Evolutionary conservation across 2,797 vertebrate species (phyloP), one percentile per base, ranked within the genome.

Genomic region (Gadopsis marmoratus): DNA sequence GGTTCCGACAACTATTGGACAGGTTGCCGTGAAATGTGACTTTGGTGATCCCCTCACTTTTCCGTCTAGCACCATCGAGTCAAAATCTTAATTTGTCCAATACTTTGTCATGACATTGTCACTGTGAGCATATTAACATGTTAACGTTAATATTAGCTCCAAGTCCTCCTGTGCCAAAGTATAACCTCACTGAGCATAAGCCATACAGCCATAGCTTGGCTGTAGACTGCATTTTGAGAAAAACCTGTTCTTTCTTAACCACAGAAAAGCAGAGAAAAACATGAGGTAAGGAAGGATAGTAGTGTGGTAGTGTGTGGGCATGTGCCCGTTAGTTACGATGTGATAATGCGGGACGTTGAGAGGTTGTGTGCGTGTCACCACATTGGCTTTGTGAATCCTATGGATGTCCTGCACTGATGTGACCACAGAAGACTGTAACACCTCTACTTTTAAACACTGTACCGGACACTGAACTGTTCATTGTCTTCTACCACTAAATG

Each of bases 321-420:
- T 58, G 33, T 68, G 53, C 9, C 14, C 58, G 64, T 60, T 56
- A 48, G 70, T 69, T 66, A 68, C 2, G 0, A 50, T 43, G 19
- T 45, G 66, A 79, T 63, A 64, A 71, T 67, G 37, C 66, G 23
- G 51, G 58, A 35, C 61, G 29, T 56, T 67, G n/a, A 54, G 45
- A 67, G 53, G 71, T 53, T 59, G 26, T 48, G 26, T 37, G 41
- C 33, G 53, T 60, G 76, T 77, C 80, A 72, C 33, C 55, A 33
- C 14, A 73, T 51, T 63, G 74, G 62, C 51, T 79, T 53, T 71
- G 53, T 78, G 51, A 77, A 75, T 17, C 75, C 58, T 53, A 72
- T 45, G 65, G 74, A 76, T 9, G 2, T 68, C 53, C 29, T 71
- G 61, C 4, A 4, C 6, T 50, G 58, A 67, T 58, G 31, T 12